Evolutionary conservation across 2,797 vertebrate genomes (phyloP), one percentile per base, ranked within the genome.

Genomic region (Sebastes hubbsi): DNA sequence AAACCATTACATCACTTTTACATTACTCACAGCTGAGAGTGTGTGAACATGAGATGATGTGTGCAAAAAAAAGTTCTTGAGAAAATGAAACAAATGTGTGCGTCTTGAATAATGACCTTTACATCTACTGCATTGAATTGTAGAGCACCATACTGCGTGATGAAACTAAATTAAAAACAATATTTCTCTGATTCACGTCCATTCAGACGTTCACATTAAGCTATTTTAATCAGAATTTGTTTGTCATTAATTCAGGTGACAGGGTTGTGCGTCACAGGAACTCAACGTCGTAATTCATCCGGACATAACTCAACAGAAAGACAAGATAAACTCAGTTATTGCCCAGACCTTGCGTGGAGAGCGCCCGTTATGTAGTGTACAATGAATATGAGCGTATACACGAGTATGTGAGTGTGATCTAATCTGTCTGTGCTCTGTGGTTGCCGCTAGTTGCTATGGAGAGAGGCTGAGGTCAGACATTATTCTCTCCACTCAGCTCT

Each of bases 1-100:
- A 92, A 93, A 93, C 91, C 88, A 94, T 95, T 92, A 94, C 90
- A 92, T 94, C 91, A 94, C 78, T 90, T 90, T 87, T 90, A 90
- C 92, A 93, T 94, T 92, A 93, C 88, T 93, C 92, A 93, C 88
- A 82, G 83, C 68, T 90, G 90, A 88, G 82, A 83, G 81, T 78
- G 72, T 72, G 68, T 42, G 67, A 81, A 76, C 77, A 59, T 83
- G 71, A 79, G 72, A 75, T 63, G 72, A 80, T 55, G 38, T 66
- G 72, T 68, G 69, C 24, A 75, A 62, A 71, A 77, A 77, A 74
- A 78, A 22, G 13, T 52, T 78, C 42, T 1, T 55, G 30, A 55
- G 59, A 54, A 77, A 73, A 70, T 75, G 27, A 78, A 72, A 77
- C 18, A 36, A 86, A 82, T 72, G 59, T 46, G 64, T 22, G 34